These are phyloP conservation scores for Perognathus longimembris DNA, from an alignment of 2,113 vertebrate species.

Conservation along the genomic window DNA sequence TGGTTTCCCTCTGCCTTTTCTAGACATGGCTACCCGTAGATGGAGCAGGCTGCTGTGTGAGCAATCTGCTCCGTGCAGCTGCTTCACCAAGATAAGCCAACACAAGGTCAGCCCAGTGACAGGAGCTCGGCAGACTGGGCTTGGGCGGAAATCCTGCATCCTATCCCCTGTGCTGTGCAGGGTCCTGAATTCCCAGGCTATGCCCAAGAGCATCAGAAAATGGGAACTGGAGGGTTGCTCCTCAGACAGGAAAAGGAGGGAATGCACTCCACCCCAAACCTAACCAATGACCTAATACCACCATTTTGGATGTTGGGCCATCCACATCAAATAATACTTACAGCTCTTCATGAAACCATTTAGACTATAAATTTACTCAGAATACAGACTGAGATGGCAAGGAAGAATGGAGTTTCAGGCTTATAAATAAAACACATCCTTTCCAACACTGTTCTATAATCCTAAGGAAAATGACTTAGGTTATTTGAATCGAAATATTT, in stretches of 20 bases:
- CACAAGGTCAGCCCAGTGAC: constrained; percentile 69
- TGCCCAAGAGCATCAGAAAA: constrained; percentile 50
- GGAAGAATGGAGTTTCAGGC: background rate
- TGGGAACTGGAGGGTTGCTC: background rate
- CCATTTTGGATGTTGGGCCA: constrained; percentile 72
- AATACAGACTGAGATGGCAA: background rate
- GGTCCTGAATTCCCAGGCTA: constrained; percentile 57
- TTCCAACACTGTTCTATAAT: background rate
- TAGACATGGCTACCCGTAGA: constrained; percentile 23
- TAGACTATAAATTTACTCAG: constrained; percentile 4
- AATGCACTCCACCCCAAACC: background rate
- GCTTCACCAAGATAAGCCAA: constrained; percentile 81
- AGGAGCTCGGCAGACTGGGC: constrained; percentile 22
- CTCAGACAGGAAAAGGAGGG: constrained; percentile 72
- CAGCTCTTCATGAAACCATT: constrained; percentile 24
- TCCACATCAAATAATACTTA: constrained; percentile 58
- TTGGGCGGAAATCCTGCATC: constrained; percentile 51
- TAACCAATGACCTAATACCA: constrained; percentile 80
- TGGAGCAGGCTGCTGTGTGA: constrained; percentile 56
- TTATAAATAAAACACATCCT: background rate
- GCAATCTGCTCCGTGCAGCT: constrained; percentile 76
- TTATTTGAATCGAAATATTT: background rate
- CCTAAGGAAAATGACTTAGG: background rate
- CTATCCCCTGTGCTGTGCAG: background rate
- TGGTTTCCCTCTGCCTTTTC: constrained; percentile 63